phyloP scores from a whole-genome alignment of 1,140 invertebrate genomes.

The Goniozus legneri region DNA sequence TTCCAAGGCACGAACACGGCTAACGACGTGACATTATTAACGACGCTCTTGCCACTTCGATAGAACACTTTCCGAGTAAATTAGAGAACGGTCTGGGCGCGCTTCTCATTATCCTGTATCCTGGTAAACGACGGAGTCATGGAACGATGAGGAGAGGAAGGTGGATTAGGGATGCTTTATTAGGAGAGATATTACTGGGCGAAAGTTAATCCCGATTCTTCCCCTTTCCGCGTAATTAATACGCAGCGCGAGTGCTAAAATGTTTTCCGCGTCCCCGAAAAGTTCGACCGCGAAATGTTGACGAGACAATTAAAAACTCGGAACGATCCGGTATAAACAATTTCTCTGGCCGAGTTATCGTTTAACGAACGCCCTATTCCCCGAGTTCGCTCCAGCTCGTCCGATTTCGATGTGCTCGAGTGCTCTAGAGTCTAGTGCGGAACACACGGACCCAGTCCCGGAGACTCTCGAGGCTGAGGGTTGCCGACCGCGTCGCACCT shows the following conservation, averaged over 20 bases:
- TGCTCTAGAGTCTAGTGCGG: slow-evolving; percentile 40
- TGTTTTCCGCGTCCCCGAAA: no score
- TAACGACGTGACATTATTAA: slow-evolving; percentile 29
- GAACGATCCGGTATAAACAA: no score
- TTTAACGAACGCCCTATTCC: slow-evolving; percentile 49
- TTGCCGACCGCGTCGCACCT: no score
- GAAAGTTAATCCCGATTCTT: slow-evolving; percentile 27
- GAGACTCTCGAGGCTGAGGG: slow-evolving; percentile 39
- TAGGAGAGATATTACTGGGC: slow-evolving; percentile 27
- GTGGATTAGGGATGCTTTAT: background rate
- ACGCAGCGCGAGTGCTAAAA: no score
- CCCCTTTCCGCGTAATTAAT: no score
- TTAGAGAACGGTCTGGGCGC: slow-evolving; percentile 22
- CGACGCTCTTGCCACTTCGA: slow-evolving; percentile 17
- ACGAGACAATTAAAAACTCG: no score
- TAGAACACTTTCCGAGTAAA: slow-evolving; percentile 21
- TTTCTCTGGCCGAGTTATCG: slow-evolving; percentile 44
- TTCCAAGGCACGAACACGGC: slow-evolving; percentile 12
- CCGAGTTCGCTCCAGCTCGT: no score
- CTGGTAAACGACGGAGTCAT: slow-evolving; percentile 12
- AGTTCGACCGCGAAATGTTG: no score
- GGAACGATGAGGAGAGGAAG: no score
- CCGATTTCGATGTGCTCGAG: slow-evolving; percentile 33
- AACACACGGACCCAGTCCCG: slow-evolving; percentile 29
- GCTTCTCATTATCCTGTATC: slow-evolving; percentile 21